Evolutionary conservation across 2,797 vertebrate species (phyloP).

Genomic region (Enteromius argenteus): DNA sequence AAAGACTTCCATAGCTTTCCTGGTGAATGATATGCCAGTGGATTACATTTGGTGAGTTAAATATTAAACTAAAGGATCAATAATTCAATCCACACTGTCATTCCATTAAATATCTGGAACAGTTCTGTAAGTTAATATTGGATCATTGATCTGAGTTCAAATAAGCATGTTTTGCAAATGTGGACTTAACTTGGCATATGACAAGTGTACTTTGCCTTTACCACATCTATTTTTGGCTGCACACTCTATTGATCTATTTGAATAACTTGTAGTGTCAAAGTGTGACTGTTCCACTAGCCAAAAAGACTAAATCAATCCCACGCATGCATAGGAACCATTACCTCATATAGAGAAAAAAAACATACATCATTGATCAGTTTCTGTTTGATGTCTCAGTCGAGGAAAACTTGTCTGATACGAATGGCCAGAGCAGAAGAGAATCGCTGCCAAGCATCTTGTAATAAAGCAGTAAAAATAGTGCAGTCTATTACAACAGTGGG

Average conservation of each 20-base stretch:
- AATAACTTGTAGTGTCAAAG: constrained; percentile 55
- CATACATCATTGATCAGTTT: constrained; percentile 17
- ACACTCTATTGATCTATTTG: constrained; percentile 63
- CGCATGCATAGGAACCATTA: constrained; percentile 6
- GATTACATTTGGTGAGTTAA: constrained; percentile 20
- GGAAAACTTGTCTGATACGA: constrained; percentile 10
- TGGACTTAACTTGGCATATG: constrained; percentile 3
- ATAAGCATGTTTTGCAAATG: neutral
- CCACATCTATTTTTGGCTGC: constrained; percentile 64
- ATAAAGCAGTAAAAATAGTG: neutral
- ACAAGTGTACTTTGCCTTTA: neutral
- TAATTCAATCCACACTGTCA: neutral
- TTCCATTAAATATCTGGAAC: neutral
- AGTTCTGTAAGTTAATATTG: neutral
- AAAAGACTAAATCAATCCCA: constrained; percentile 26
- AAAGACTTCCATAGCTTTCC: constrained; percentile 12
- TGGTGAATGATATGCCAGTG: constrained; percentile 17
- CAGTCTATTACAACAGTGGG: neutral
- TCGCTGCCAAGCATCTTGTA: constrained; percentile 17
- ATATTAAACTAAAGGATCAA: neutral
- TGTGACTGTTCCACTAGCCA: constrained; percentile 43
- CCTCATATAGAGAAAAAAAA: neutral
- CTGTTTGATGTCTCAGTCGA: neutral
- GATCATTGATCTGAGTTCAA: neutral
- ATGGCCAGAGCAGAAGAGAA: neutral